A percentile compares a stretch with the other conserved stretches of the same genome.
These are phyloP conservation scores for Vicugna pacos DNA, from an alignment of 2,113 vertebrate genomes.

Conservation along the genomic window DNA sequence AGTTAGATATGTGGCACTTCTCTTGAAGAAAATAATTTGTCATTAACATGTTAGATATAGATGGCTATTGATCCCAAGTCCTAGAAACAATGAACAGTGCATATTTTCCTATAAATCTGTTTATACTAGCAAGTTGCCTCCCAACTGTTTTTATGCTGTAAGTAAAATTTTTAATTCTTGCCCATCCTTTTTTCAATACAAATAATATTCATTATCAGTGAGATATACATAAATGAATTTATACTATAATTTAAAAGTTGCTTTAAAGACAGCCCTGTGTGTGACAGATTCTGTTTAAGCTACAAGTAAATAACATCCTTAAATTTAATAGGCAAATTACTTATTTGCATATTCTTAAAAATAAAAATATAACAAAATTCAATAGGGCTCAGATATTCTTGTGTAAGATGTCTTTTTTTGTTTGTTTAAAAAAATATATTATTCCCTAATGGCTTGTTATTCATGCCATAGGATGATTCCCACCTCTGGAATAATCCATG, in stretches of 20 bases:
- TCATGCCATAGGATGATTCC: neutral
- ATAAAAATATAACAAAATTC: neutral
- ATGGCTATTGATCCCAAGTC: neutral
- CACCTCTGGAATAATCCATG: neutral
- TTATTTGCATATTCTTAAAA: neutral
- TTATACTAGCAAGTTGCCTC: neutral
- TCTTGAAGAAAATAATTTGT: slow-evolving; percentile 7
- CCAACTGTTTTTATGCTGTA: neutral
- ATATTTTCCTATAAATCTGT: neutral
- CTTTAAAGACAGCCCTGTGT: neutral
- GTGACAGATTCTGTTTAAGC: neutral
- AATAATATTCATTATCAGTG: neutral
- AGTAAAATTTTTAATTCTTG: neutral
- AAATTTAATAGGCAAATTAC: neutral
- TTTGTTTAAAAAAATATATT: neutral
- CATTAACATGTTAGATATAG: neutral
- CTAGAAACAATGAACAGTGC: neutral
- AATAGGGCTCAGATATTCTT: neutral
- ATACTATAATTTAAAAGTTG: neutral
- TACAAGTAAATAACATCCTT: neutral
- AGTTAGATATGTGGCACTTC: neutral
- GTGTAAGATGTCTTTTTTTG: neutral
- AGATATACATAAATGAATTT: neutral
- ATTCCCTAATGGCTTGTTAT: neutral
- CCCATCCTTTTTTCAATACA: neutral